A percentile compares a stretch with the other conserved stretches of the same genome.
Evolutionary conservation across 2,113 vertebrate species (phyloP).

Genomic region (Boulengeromyrus knoepffleri): DNA sequence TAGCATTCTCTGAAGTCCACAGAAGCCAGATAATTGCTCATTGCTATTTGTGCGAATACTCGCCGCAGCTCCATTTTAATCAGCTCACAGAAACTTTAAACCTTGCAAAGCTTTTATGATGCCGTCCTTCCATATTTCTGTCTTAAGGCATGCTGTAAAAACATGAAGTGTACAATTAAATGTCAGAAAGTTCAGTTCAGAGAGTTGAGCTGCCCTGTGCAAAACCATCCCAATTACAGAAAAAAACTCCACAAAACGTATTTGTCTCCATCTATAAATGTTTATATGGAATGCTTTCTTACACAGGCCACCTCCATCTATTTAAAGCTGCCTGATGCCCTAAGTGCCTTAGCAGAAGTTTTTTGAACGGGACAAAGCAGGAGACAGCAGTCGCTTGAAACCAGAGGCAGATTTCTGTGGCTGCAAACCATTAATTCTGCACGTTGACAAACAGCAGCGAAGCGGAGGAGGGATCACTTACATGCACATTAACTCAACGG

Average conservation of each 20-base stretch:
- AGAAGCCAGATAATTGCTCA: slow-evolving; percentile 24
- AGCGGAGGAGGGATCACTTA: not conserved
- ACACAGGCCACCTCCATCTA: not conserved
- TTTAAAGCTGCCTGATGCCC: not conserved
- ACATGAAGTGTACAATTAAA: not conserved
- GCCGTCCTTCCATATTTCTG: not conserved
- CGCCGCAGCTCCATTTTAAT: not conserved
- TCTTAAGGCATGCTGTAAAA: not conserved
- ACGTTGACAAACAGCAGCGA: not conserved
- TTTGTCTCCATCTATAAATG: not conserved
- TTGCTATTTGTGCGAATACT: slow-evolving; percentile 30
- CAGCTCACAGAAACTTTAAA: not conserved
- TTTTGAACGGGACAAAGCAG: not conserved
- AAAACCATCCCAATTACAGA: not conserved
- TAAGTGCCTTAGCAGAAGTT: not conserved
- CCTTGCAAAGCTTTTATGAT: not conserved
- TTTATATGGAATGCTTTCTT: not conserved
- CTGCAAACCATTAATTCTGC: not conserved
- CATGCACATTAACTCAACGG: not conserved
- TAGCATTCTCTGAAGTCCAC: slow-evolving; percentile 1
- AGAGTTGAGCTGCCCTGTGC: not conserved
- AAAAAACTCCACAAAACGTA: not conserved
- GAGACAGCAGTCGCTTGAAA: not conserved
- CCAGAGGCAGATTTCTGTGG: not conserved
- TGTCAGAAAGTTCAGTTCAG: not conserved